phyloP scores from a whole-genome alignment of 2,113 vertebrate species.

The Narcine bancroftii region DNA sequence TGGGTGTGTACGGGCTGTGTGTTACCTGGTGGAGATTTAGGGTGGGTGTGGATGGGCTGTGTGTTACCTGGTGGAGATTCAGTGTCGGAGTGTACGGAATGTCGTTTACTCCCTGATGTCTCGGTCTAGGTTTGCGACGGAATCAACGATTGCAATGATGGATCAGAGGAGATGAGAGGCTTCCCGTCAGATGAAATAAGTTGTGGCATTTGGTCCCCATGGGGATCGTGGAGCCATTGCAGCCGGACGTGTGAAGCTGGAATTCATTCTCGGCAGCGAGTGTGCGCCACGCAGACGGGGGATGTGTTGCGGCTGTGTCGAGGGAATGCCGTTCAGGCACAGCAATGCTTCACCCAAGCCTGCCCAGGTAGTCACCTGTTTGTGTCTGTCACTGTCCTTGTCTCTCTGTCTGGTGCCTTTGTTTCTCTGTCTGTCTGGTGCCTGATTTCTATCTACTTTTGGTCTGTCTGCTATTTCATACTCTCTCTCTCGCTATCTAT shows the following conservation, averaged over 20 bases:
- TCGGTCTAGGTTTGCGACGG: slow-evolving; percentile 69
- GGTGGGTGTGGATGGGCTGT: no score
- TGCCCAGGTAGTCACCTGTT: slow-evolving; percentile 57
- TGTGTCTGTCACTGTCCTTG: no score
- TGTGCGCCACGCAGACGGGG: slow-evolving; percentile 47
- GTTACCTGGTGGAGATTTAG: no score
- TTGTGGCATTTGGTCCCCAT: slow-evolving; percentile 66
- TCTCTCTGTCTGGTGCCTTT: not conserved
- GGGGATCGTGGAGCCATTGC: slow-evolving; percentile 70
- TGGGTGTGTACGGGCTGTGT: no score
- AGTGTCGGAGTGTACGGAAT: not conserved
- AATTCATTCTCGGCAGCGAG: slow-evolving; percentile 51
- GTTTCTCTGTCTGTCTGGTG: no score
- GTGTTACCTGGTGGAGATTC: not conserved
- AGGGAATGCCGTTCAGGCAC: slow-evolving; percentile 55
- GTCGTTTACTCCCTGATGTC: not conserved
- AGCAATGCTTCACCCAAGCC: slow-evolving; percentile 65
- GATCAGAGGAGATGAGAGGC: slow-evolving; percentile 14
- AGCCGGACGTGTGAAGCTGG: slow-evolving; percentile 65
- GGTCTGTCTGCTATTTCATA: no score
- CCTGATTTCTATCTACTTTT: no score
- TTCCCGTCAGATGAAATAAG: slow-evolving; percentile 56
- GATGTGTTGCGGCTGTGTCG: slow-evolving; percentile 54
- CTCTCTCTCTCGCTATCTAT: no score
- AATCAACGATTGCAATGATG: slow-evolving; percentile 57